Base-by-base conservation (phyloP, 2,888 invertebrate species). In the Thereva unica region DNA sequence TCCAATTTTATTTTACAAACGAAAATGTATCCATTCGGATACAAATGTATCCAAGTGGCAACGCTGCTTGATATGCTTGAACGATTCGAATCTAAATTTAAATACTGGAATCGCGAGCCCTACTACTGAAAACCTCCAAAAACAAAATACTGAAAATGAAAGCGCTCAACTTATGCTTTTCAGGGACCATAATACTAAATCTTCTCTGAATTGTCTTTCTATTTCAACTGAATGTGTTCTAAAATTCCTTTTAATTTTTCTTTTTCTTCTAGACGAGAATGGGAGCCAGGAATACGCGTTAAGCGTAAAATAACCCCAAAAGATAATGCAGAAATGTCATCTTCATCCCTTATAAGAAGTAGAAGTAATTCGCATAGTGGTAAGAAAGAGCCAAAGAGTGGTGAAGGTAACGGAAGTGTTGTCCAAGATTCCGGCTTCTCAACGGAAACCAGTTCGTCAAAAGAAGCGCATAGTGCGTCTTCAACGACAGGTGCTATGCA, bases 381-480 rank as follows among this genome's bases (percentile, higher is more conserved):
- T 72, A 85, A 84, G 82, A 78, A 87, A 78, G 84, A 83, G 83
- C 86, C 80, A 83, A 88, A 85, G 77, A 85, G 85, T 74, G 86
- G 85, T 70, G 81, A 81, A 73, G 84, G 83, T 68, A 83, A 82
- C 72, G 83, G 83, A 49, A 85, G 86, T 66, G 86, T 86, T 69
- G 86, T 90, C 35, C 89, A 89, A 77, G 94, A 94, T 82, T 93
- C 93, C 56, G 94, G 93, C 65, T 94, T 94, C 83, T 93, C 93
- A 80, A 93, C 93, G 69, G 93, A 93, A 82, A 92, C 92, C 61
- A 92, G 91, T 64, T 89, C 89, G 76, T 91, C 89, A 75, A 90
- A 90, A 79, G 90, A 90, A 78, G 89, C 91, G 71, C 90, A 91
- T 76, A 87, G 87, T 77, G 85, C 88, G 54, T 88, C 89, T 34